phyloP scores from a whole-genome alignment of 2,113 vertebrate species.

The Mixornis gularis region DNA sequence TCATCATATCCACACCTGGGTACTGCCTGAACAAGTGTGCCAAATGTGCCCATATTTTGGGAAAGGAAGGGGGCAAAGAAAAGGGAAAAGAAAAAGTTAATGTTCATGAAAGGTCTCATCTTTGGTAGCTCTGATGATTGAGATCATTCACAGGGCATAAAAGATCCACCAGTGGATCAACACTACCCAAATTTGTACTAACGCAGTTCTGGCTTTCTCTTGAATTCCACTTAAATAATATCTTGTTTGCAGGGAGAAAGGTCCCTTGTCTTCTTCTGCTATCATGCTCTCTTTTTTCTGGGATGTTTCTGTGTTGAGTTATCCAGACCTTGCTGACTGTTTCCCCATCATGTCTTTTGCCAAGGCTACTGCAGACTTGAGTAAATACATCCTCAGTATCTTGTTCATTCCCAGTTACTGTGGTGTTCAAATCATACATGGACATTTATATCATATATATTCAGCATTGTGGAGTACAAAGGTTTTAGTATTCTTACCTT shows the following conservation, averaged over 20 bases:
- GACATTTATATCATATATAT: background rate
- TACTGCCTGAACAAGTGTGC: background rate
- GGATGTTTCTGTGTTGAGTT: background rate
- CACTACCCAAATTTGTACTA: background rate
- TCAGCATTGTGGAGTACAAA: background rate
- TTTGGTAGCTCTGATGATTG: background rate
- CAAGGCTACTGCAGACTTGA: background rate
- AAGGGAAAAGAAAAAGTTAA: background rate
- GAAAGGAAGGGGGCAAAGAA: background rate
- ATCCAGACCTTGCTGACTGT: background rate
- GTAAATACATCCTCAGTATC: background rate
- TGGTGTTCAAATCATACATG: rapidly evolving
- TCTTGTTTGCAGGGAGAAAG: background rate
- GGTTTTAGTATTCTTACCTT: background rate
- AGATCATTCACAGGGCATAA: background rate
- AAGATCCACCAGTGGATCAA: background rate
- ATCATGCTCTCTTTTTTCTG: background rate
- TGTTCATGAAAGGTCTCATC: background rate
- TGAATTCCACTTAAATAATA: background rate
- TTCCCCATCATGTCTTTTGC: background rate
- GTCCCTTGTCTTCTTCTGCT: background rate
- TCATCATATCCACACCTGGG: background rate
- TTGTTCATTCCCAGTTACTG: background rate
- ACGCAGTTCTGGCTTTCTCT: background rate
- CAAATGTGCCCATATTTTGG: background rate